These are phyloP conservation scores for Euclidia mi DNA, from an alignment of 2,888 invertebrate species.

Conservation along the genomic window DNA sequence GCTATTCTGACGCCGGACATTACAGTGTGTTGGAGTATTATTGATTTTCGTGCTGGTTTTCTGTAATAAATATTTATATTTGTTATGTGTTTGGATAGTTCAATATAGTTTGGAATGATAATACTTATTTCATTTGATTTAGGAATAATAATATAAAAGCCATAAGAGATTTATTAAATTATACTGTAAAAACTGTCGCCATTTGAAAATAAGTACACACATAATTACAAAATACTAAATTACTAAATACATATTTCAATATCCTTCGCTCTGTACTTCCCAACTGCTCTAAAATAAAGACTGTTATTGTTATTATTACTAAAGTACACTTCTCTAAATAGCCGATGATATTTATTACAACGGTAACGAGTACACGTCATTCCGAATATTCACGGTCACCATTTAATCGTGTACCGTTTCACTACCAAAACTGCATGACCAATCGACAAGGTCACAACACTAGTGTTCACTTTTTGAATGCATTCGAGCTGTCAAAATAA, in stretches of 20 bases:
- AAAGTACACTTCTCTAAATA: constrained; percentile 7
- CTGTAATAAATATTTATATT: constrained; percentile 20
- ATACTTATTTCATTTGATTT: no score
- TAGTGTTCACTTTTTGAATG: constrained; percentile 48
- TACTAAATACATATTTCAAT: no score
- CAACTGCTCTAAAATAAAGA: no score
- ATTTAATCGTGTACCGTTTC: constrained; percentile 32
- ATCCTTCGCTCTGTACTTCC: no score
- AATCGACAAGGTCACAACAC: constrained; percentile 49
- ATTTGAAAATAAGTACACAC: no score
- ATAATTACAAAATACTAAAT: no score
- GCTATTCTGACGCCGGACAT: constrained; percentile 81
- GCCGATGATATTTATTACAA: constrained; percentile 18
- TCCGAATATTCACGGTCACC: constrained; percentile 32
- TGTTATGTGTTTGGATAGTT: constrained; percentile 10
- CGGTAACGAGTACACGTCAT: constrained; percentile 21
- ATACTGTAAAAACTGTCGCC: no score
- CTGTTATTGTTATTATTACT: no score
- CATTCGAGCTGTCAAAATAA: constrained; percentile 22
- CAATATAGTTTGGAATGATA: neutral
- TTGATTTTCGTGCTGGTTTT: constrained; percentile 41
- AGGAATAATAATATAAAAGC: no score
- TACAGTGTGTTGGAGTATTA: constrained; percentile 81
- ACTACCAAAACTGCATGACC: constrained; percentile 48
- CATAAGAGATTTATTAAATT: no score